Evolutionary conservation across 2,113 vertebrate species (phyloP).

Genomic region (Sylvicapra grimmia): DNA sequence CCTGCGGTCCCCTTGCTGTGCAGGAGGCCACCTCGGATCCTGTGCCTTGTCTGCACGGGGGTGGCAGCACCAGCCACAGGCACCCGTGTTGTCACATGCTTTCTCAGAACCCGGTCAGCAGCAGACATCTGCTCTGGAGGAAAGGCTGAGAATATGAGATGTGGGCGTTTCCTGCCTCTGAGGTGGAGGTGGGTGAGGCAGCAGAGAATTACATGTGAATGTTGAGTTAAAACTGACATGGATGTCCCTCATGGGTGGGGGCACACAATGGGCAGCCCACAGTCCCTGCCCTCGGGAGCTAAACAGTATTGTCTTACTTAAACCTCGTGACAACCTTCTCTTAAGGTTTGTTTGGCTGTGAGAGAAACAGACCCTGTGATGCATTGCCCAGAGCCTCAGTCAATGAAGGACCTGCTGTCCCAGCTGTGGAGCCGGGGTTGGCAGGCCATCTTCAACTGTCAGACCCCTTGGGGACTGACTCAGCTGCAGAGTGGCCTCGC

Average conservation of each 20-base stretch:
- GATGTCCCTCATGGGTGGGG: not conserved
- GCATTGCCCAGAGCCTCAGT: not conserved
- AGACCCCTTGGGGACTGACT: not conserved
- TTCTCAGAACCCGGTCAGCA: not conserved
- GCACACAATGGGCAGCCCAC: fast-evolving
- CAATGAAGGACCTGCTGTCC: fast-evolving
- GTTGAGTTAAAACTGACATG: not conserved
- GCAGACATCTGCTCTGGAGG: not conserved
- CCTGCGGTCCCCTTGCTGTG: no score
- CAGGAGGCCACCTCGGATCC: not conserved
- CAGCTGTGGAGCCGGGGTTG: no score
- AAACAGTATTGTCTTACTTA: not conserved
- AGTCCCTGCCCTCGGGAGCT: not conserved
- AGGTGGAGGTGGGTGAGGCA: not conserved
- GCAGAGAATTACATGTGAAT: not conserved
- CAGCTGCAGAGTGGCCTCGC: not conserved
- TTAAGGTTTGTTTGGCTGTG: not conserved
- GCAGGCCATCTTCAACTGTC: not conserved
- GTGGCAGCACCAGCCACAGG: not conserved
- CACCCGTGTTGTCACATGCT: not conserved
- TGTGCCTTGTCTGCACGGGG: not conserved
- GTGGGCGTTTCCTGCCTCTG: not conserved
- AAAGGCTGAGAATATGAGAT: not conserved
- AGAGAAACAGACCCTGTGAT: not conserved
- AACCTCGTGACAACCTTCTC: not conserved